Evolutionary conservation across 2,888 invertebrate species (phyloP).

Genomic region (Melinopterus prodromus): DNA sequence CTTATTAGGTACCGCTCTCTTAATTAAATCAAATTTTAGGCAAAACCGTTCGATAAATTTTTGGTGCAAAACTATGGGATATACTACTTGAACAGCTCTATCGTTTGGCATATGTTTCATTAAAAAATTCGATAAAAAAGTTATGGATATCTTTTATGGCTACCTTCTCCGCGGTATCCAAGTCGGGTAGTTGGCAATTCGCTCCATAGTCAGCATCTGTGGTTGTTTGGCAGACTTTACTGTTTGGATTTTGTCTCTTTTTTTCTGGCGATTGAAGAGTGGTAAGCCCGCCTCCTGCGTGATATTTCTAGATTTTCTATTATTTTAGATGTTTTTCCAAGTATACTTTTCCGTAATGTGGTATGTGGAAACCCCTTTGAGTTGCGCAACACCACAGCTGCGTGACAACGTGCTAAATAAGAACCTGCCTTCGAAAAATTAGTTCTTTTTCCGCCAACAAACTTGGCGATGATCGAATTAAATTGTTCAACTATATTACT

Average conservation of each 20-base stretch:
- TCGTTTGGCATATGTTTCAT: no score
- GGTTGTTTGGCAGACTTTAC: neutral
- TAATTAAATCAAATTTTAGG: no score
- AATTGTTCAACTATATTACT: constrained; percentile 30
- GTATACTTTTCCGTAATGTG: neutral
- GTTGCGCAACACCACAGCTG: constrained; percentile 36
- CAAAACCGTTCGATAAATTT: no score
- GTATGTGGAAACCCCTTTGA: neutral
- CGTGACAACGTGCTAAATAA: constrained; percentile 37
- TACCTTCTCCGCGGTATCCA: neutral
- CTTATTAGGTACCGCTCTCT: no score
- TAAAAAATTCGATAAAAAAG: no score
- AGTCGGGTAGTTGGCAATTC: constrained; percentile 9
- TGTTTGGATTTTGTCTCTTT: neutral
- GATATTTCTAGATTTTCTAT: neutral
- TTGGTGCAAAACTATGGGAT: no score
- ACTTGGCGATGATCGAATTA: constrained; percentile 38
- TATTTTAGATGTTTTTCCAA: neutral
- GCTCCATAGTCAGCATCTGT: constrained; percentile 6
- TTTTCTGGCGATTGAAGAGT: neutral
- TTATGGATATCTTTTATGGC: no score
- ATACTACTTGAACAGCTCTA: no score
- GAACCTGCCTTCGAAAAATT: constrained; percentile 35
- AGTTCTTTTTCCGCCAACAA: constrained; percentile 41
- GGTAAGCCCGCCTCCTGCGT: neutral